Conservation (phyloP, 2,113 vertebrate species). For the Chaenocephalus aceratus region DNA sequence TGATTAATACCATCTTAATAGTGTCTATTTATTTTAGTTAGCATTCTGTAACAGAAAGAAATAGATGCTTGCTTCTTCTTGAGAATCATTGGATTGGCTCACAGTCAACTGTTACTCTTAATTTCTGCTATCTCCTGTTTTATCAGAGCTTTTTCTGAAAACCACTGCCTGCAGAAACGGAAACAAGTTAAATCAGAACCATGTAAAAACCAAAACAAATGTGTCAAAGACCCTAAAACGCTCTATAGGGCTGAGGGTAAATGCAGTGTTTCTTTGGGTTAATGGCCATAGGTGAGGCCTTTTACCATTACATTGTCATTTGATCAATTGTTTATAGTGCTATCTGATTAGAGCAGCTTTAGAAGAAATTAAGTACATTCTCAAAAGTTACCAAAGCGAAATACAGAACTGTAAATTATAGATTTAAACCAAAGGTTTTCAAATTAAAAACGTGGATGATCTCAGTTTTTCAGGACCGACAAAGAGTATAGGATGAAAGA, state of each 20-base stretch:
- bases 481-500: background rate
- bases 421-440: background rate
- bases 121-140: background rate
- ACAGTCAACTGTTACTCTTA: background rate
- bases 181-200: background rate
- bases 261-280: background rate
- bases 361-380: background rate
- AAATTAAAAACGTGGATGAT: background rate
- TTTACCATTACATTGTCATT: background rate
- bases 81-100: background rate
- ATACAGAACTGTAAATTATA: background rate
- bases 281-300: background rate
- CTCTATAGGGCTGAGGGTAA: background rate
- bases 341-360: background rate
- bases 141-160: background rate
- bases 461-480: too few species aligned
- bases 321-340: background rate
- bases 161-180: background rate
- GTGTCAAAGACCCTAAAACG: background rate
- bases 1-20: background rate
- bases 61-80: background rate
- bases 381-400: too few species aligned
- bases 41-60: background rate
- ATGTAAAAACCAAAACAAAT: background rate
- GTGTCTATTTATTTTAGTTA: background rate